Percentiles rank a stretch among this genome's conserved stretches.
phyloP scores from a whole-genome alignment of 2,888 invertebrate species.

The Tenthredo mesomela region DNA sequence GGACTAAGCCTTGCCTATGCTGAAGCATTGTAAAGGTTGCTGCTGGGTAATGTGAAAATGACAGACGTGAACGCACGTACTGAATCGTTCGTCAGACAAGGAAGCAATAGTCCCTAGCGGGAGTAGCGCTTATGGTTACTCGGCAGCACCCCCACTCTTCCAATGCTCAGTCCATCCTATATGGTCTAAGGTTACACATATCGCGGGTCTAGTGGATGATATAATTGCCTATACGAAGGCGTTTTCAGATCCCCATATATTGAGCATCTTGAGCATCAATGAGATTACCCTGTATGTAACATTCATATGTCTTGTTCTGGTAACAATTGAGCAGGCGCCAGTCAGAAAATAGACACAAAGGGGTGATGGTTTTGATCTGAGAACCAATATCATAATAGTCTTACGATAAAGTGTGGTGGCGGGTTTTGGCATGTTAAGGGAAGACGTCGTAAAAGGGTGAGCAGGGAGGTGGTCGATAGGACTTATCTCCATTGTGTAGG shows the following conservation, averaged over 20 bases:
- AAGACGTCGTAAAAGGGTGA: neutral
- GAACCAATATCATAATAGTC: slow-evolving; percentile 42
- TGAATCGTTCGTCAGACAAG: too few relatives aligned
- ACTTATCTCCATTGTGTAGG: slow-evolving; percentile 53
- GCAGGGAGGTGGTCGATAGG: slow-evolving; percentile 41
- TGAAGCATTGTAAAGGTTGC: too few relatives aligned
- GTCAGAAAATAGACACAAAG: neutral
- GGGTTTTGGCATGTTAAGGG: slow-evolving; percentile 16
- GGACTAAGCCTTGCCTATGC: too few relatives aligned
- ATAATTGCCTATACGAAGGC: neutral
- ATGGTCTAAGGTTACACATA: neutral
- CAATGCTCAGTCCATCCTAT: too few relatives aligned
- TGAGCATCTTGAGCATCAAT: neutral
- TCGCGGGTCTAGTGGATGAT: neutral
- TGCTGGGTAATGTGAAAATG: too few relatives aligned
- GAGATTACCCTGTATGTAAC: neutral
- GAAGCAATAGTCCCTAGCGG: too few relatives aligned
- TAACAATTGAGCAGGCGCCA: neutral
- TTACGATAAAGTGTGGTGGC: slow-evolving; percentile 19
- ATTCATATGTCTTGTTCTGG: slow-evolving; percentile 1
- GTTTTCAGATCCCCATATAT: neutral
- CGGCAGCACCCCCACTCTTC: too few relatives aligned
- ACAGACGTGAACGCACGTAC: too few relatives aligned
- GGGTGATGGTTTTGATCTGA: slow-evolving; percentile 8
- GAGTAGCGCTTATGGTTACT: too few relatives aligned